Base-by-base conservation (phyloP, 2,797 vertebrate species). In the Petrocephalus schoutedeni region DNA sequence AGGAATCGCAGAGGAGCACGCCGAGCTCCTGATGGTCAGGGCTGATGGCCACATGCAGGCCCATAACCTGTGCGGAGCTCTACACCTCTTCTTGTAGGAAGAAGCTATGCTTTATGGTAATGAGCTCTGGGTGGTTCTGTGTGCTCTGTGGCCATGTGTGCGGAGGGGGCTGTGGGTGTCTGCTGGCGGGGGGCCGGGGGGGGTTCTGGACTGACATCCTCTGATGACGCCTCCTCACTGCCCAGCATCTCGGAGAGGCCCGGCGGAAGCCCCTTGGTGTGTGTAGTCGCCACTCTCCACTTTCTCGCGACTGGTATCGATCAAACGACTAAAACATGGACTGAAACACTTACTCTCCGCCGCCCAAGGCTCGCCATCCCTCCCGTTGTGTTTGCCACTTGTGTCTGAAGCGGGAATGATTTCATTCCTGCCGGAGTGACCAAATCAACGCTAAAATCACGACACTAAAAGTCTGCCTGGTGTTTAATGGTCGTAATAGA, bases 221-320 rank as follows among this genome's bases (percentile, higher is more conserved):
- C 58, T 86, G 59, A 87, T 86, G 45, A 88, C 86, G 74, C 83
- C 58, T 67, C 86, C 49, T 85, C 88, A 80, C 51, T 87, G 89
- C 89, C 87, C 89, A 88, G 86, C 89, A 83, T 54, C n/a, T 12
- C 82, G 23, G 8, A 90, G 53, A 83, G 16, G 85, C 88, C 88
- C 77, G 80, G 84, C 51, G 51, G 49, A 84, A 85, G 54, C 71
- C 56, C 86, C 53, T 49, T 28, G 28, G 67, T 87, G 23, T n/a
- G 80, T 57, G 32, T 4, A 16, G 86, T 57, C 74, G 21, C 14
- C 10, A 41, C 2, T 41, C 67, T 74, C 10, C 3, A 28, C 12
- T 74, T 41, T 57, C 28, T 74, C 4, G 67, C 16, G 36, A 36
- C 36, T 41, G 32, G 4, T 74, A 45, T 74, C 14, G 71, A 41